Evolutionary conservation across 2,888 invertebrate genomes (phyloP), one percentile per base, ranked within the genome.

Genomic region (Zonitis immaculata): DNA sequence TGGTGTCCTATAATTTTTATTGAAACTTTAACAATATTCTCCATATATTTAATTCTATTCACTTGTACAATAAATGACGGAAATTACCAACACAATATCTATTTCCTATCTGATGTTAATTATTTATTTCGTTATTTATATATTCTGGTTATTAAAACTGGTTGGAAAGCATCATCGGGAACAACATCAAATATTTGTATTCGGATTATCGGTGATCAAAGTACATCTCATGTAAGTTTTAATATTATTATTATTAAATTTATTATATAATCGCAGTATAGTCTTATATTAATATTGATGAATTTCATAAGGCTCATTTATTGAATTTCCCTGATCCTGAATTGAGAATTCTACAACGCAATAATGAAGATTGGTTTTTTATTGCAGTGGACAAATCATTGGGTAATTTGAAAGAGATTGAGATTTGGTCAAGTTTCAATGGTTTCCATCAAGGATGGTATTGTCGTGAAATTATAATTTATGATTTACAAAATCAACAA

Each of bases 311-410:
- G 67, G 61, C 62, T 44, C 70, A 70, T 35, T 61, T 69, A 14
- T 45, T 70, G 9, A 70, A 70, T 52, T 69, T 64, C 57, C 70
- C 70, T 1, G 70, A 70, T 56, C 69, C 68, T 0, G 59, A 69
- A 20, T 35, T 60, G 32, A 48, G 52, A n/a, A 58, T 69, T 16
- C 49, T 70, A 6, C 66, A 66, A 58, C 59, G 56, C 44, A 56
- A 58, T 16, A 55, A 60, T 11, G 64, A 66, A 47, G 66, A 66
- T 12, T 68, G 64, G 63, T 69, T 70, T 47, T 62, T 68, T 20
- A 8, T 69, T n/a, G 66, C 64, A 9, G 65, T 67, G 0, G 54
- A 62, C 51, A 42, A 47, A 14, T 30, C 60, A 47, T 52, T 70
- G 39, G 70, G 70, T 0, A 61, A 65, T 20, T 42, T 69, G 11